phyloP scores from a whole-genome alignment of 2,888 invertebrate species.

The Agrotis ipsilon region DNA sequence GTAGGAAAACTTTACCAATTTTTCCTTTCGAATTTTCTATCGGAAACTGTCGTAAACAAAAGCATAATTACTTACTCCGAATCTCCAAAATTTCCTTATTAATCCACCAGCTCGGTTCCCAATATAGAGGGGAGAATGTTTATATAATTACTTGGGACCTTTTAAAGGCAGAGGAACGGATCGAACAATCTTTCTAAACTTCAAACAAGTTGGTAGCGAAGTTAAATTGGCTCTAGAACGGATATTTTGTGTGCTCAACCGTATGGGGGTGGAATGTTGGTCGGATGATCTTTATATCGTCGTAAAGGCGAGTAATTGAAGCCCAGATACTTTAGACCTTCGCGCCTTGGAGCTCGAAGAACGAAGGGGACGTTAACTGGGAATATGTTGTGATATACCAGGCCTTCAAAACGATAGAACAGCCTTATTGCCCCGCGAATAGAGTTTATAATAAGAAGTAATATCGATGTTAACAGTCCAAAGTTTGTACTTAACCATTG shows the following conservation, averaged over 20 bases:
- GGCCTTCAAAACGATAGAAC: constrained; percentile 30
- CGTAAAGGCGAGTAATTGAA: constrained; percentile 69
- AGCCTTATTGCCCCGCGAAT: constrained; percentile 7
- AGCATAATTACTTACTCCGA: constrained; percentile 48
- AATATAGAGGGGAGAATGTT: constrained; percentile 66
- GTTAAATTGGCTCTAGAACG: constrained; percentile 78
- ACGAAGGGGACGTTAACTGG: constrained; percentile 39
- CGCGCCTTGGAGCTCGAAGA: constrained; percentile 53
- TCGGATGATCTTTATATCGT: constrained; percentile 68
- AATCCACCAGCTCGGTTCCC: constrained; percentile 61
- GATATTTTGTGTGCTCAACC: constrained; percentile 73
- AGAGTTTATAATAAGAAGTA: constrained; percentile 42
- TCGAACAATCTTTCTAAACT: constrained; percentile 73
- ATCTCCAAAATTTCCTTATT: constrained; percentile 61
- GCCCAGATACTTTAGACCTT: constrained; percentile 57
- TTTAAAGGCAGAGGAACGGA: constrained; percentile 71
- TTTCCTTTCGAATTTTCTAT: constrained; percentile 45
- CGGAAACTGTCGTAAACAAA: constrained; percentile 56
- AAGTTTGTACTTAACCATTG: background rate
- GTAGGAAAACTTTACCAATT: constrained; percentile 42
- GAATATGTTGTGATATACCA: constrained; percentile 39
- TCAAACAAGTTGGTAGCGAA: constrained; percentile 73
- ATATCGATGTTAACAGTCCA: constrained; percentile 21
- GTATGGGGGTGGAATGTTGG: constrained; percentile 67
- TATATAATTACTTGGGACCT: constrained; percentile 75